These are phyloP conservation scores for Platyscapa corneri DNA, from an alignment of 1,140 invertebrate species.

Conservation along the genomic window DNA sequence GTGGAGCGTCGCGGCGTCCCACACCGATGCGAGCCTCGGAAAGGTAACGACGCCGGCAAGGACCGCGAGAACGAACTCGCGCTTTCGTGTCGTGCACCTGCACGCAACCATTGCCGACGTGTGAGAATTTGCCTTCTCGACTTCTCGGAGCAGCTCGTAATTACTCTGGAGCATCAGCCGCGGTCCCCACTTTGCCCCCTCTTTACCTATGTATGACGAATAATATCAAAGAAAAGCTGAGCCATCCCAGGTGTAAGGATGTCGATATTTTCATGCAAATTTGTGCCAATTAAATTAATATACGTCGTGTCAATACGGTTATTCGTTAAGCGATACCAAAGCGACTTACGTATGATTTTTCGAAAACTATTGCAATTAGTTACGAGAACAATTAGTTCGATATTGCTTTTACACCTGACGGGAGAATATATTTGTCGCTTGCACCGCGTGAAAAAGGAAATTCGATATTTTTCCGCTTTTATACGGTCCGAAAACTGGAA, in stretches of 20 bases:
- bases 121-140: neutral
- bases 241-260: neutral
- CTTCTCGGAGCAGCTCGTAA: neutral
- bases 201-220: neutral
- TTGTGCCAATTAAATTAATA: neutral
- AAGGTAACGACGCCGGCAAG: neutral
- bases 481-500: too few relatives aligned
- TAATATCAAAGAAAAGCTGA: neutral
- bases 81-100: neutral
- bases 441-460: too few relatives aligned
- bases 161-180: neutral
- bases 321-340: too few relatives aligned
- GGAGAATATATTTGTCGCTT: too few relatives aligned
- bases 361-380: too few relatives aligned
- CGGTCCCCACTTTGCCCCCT: neutral
- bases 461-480: too few relatives aligned
- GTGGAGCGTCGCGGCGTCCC: neutral
- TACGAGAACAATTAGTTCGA: too few relatives aligned
- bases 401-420: too few relatives aligned
- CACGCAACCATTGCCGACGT: neutral
- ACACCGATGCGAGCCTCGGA: neutral
- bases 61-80: neutral
- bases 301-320: neutral
- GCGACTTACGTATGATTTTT: too few relatives aligned
- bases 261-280: neutral